phyloP scores from a whole-genome alignment of 2,888 invertebrate species.

The Tetragonula carbonaria region DNA sequence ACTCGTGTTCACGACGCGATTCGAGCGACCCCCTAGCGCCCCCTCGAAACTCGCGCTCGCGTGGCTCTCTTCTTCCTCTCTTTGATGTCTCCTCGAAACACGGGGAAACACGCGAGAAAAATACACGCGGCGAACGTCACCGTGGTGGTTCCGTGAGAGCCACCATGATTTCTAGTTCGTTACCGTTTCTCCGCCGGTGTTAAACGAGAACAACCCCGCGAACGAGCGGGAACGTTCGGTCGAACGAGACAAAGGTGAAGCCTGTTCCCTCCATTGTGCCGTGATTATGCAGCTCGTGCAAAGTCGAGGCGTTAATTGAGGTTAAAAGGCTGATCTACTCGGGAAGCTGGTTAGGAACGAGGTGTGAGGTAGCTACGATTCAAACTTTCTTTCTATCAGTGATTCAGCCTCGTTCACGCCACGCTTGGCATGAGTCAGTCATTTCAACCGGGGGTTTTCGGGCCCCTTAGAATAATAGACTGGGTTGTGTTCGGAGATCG shows the following conservation, averaged over 20 bases:
- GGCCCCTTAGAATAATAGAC: neutral
- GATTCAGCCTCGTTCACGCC: slow-evolving; percentile 26
- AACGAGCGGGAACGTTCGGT: slow-evolving; percentile 25
- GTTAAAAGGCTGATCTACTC: slow-evolving; percentile 66
- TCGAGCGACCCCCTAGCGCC: neutral
- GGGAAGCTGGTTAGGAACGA: slow-evolving; percentile 62
- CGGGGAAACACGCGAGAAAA: neutral
- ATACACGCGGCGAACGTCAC: neutral
- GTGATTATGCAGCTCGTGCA: slow-evolving; percentile 57
- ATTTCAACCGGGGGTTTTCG: neutral
- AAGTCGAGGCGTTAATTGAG: slow-evolving; percentile 66
- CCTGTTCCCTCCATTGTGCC: slow-evolving; percentile 50
- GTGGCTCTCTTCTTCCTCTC: neutral
- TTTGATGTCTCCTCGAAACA: slow-evolving; percentile 11
- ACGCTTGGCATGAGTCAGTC: neutral
- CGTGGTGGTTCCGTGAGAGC: slow-evolving; percentile 3
- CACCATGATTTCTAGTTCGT: neutral
- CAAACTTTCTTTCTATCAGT: slow-evolving; percentile 41
- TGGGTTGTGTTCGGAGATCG: neutral
- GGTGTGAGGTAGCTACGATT: slow-evolving; percentile 57
- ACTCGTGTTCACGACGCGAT: slow-evolving; percentile 41
- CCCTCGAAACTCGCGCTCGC: neutral
- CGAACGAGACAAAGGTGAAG: slow-evolving; percentile 40
- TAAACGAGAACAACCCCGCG: slow-evolving; percentile 45
- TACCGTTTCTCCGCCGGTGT: slow-evolving; percentile 14